phyloP scores from a whole-genome alignment of 2,113 vertebrate genomes.

The Geothlypis trichas region DNA sequence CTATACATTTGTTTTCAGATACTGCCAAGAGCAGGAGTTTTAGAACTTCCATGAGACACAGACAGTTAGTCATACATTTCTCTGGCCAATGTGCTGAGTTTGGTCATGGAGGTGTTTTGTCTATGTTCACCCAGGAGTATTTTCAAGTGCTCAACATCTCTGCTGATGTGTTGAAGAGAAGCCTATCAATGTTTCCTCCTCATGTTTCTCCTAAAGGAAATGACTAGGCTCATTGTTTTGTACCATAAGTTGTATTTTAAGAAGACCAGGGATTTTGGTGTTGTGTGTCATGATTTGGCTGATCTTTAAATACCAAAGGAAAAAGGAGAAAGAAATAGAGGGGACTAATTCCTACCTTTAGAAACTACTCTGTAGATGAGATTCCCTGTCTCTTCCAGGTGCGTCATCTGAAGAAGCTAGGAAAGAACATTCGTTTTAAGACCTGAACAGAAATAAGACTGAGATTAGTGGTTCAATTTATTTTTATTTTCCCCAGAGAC shows the following conservation, averaged over 20 bases:
- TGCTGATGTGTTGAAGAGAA: neutral
- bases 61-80: neutral
- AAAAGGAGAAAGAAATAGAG: neutral
- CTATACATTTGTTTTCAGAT: neutral
- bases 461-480: neutral
- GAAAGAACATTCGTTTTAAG: neutral
- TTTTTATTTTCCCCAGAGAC: neutral
- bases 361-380: neutral
- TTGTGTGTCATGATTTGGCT: neutral
- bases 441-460: neutral
- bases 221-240: neutral
- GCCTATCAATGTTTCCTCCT: neutral
- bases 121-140: neutral
- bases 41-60: neutral
- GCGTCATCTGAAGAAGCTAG: neutral
- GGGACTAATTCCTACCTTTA: neutral
- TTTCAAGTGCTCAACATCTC: neutral
- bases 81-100: neutral
- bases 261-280: neutral
- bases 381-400: neutral
- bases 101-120: neutral
- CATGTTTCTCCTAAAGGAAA: neutral
- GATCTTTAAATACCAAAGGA: neutral
- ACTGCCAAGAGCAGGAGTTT: neutral
- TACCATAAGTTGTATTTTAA: neutral